phyloP scores from a whole-genome alignment of 92 coral and sea anemone genomes.

The Hydrozoanthus gracilis region DNA sequence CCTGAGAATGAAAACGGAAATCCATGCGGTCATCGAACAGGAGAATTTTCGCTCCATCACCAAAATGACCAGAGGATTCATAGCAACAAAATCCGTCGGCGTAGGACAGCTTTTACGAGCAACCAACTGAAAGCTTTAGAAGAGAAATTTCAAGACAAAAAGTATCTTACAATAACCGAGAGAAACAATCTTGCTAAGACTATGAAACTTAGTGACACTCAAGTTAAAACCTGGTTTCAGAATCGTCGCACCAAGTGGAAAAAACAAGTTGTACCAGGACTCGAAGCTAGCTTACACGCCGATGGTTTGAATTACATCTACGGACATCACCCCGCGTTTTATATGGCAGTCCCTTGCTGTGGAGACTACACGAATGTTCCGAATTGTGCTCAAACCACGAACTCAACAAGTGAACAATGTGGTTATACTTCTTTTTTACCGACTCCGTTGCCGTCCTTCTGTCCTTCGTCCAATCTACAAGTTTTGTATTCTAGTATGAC shows the following conservation, averaged over 20 bases:
- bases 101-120: constrained; percentile 98
- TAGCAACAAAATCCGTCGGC: constrained; percentile 81
- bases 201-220: constrained; percentile 93
- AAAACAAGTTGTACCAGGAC: constrained; percentile 93
- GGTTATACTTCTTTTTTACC: constrained; percentile 49
- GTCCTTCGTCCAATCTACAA: constrained; percentile 94
- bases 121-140: constrained; percentile 92
- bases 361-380: constrained; percentile 52
- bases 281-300: constrained; percentile 75
- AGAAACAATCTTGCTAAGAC: constrained; percentile 91
- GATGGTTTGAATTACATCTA: constrained; percentile 68
- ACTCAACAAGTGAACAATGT: constrained; percentile 28
- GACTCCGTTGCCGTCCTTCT: constrained; percentile 73
- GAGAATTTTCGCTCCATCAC: constrained; percentile 14
- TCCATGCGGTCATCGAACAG: neutral
- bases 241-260: constrained; percentile 98
- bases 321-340: constrained; percentile 62
- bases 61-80: constrained; percentile 47
- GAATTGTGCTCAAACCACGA: constrained; percentile 13
- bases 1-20: constrained; percentile 25
- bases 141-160: constrained; percentile 96
- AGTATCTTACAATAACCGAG: constrained; percentile 96
- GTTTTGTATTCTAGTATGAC: constrained; percentile 91
- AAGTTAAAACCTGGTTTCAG: constrained; percentile 98
- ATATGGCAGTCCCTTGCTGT: constrained; percentile 53